Base-by-base conservation (phyloP, 2,113 vertebrate species). In the Apus apus region DNA sequence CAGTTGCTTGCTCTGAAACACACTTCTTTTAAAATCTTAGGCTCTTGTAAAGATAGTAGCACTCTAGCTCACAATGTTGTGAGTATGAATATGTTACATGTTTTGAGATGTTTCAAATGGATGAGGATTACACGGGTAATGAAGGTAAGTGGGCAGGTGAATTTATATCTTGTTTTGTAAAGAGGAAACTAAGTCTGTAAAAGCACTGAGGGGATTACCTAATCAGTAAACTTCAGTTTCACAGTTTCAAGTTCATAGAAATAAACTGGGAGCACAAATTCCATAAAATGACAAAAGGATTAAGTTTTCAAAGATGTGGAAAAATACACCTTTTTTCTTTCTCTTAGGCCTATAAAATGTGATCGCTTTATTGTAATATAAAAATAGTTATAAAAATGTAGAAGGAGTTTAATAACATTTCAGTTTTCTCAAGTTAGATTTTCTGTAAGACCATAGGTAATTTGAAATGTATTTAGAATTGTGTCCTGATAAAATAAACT, bases 381-480 rank as follows among this genome's bases (percentile, higher is more conserved):
- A 89, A 95, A 95, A 71, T 46, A 58, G 81, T 66, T n/a, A 32
- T 26, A 1, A 53, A 50, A 20, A 21, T 46, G 61, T 25, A 57
- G 5, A 27, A 89, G 56, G 29, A 51, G 40, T 18, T 81, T 67
- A 66, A 71, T 17, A 45, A 7, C 30, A 36, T 71, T 83, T 87
- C 21, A 60, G 6, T 79, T 78, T 88, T 84, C 57, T 85, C 32
- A 76, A 50, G 8, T 11, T 84, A 86, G 26, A 15, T 92, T 94
- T 95, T 87, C 58, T 76, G 11, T 45, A 72, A 30, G 27, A 80
- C 1, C 25, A 54, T 19, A n/a, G 22, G 29, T 29, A 89, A 71
- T 78, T 93, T 93, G 83, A 94, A 87, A 78, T 53, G 18, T 48
- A 20, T 88, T 95, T 93, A 68, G 15, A 72, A 48, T 87, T 34